These are phyloP conservation scores for Babylonia areolata DNA, from an alignment of 1,140 invertebrate species.

Conservation along the genomic window DNA sequence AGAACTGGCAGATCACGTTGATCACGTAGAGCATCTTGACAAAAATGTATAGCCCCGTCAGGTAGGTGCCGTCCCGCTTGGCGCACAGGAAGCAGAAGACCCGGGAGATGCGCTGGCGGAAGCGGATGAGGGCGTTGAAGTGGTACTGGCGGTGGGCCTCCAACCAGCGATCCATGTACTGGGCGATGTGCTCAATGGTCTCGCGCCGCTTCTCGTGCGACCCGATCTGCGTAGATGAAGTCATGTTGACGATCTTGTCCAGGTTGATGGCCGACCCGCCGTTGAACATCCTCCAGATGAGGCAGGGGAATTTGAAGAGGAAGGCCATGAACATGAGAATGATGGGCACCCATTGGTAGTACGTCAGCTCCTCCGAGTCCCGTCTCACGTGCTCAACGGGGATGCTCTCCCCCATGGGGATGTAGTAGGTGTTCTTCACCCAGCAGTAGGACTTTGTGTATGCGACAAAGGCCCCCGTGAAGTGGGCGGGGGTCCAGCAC, in stretches of 20 bases:
- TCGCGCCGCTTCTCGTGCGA: conserved; percentile 62
- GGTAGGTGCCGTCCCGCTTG: conserved; percentile 77
- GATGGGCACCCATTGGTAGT: conserved; percentile 75
- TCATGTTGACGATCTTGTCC: conserved; percentile 68
- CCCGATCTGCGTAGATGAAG: conserved; percentile 62
- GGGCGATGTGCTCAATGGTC: conserved; percentile 64
- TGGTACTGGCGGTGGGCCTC: conserved; percentile 69
- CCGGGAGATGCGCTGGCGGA: conserved; percentile 63
- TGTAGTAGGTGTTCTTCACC: conserved; percentile 78
- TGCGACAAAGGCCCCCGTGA: conserved; percentile 73
- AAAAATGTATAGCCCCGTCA: conserved; percentile 77
- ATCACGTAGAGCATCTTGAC: conserved; percentile 77
- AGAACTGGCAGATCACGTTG: conserved; percentile 78
- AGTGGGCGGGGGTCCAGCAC: conserved; percentile 76
- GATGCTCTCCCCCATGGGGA: conserved; percentile 71
- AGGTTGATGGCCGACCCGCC: conserved; percentile 66
- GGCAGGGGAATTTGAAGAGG: conserved; percentile 71
- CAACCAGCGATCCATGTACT: conserved; percentile 70
- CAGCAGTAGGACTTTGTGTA: conserved; percentile 76
- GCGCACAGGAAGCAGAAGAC: conserved; percentile 73
- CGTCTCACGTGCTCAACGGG: conserved; percentile 62
- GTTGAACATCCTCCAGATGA: conserved; percentile 71
- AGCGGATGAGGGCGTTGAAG: conserved; percentile 62
- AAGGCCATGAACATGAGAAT: conserved; percentile 73
- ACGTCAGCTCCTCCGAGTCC: conserved; percentile 65